Percentiles rank a stretch among this genome's conserved stretches.
Conservation (phyloP, 2,113 vertebrate genomes). For the Rutilus rutilus region DNA sequence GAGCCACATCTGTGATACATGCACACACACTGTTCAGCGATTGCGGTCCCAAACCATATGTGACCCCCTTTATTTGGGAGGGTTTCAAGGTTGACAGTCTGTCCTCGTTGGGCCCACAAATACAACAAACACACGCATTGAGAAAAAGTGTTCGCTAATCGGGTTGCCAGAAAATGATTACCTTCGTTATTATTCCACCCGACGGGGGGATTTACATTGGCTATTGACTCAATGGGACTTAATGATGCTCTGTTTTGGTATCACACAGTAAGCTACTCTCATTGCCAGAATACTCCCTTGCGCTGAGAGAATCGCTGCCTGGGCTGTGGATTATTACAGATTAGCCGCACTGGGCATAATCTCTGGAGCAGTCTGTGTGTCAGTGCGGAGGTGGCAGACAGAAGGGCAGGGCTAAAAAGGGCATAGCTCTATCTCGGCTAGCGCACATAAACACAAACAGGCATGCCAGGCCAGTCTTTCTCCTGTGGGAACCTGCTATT, state of each 20-base stretch:
- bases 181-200: slow-evolving; percentile 19
- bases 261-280: slow-evolving; percentile 16
- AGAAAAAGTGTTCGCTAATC: slow-evolving; percentile 19
- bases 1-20: slow-evolving; percentile 25
- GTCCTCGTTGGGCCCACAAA: slow-evolving; percentile 5
- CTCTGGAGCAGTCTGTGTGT: slow-evolving; percentile 25
- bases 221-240: background rate
- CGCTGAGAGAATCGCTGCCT: slow-evolving; percentile 9
- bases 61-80: slow-evolving; percentile 48
- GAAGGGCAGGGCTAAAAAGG: slow-evolving; percentile 22
- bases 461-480: slow-evolving; percentile 24
- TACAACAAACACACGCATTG: slow-evolving; percentile 7
- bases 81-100: slow-evolving; percentile 43
- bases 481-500: slow-evolving; percentile 24
- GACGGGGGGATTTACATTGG: slow-evolving; percentile 9
- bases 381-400: slow-evolving; percentile 37
- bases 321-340: slow-evolving; percentile 54
- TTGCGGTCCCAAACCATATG: slow-evolving; percentile 45
- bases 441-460: slow-evolving; percentile 29
- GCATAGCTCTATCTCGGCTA: slow-evolving; percentile 17
- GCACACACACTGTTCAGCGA: slow-evolving; percentile 31
- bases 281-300: background rate
- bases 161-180: slow-evolving; percentile 31
- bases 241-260: slow-evolving; percentile 35
- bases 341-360: slow-evolving; percentile 46